Evolutionary conservation across 2,797 vertebrate genomes (phyloP).

Genomic region (Anableps anableps): DNA sequence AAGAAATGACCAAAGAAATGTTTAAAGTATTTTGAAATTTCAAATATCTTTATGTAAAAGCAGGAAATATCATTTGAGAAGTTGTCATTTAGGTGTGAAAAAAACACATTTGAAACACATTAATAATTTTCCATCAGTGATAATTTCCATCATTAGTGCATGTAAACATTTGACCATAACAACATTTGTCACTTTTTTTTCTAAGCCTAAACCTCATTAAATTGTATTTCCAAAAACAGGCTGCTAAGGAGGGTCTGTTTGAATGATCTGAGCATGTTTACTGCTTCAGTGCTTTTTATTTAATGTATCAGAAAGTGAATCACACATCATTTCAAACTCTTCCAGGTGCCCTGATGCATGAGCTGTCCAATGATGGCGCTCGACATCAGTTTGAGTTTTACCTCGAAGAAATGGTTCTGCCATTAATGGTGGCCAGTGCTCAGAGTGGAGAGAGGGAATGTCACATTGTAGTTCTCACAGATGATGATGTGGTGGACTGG

Average conservation of each 20-base stretch:
- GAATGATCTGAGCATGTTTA: not conserved
- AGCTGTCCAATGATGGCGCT: constrained; percentile 97
- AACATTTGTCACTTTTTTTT: not conserved
- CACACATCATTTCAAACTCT: not conserved
- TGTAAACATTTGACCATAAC: not conserved
- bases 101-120: not conserved
- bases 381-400: constrained; percentile 97
- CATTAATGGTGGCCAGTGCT: constrained; percentile 96
- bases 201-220: too few relatives aligned
- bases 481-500: constrained; percentile 99
- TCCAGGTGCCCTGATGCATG: constrained; percentile 97
- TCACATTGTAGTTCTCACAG: constrained; percentile 97
- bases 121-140: not conserved
- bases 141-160: not conserved
- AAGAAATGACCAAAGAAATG: not conserved
- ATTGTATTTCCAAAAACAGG: not conserved
- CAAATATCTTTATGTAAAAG: not conserved
- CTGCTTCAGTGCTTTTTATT: too few relatives aligned
- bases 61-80: too few relatives aligned
- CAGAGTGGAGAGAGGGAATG: constrained; percentile 97
- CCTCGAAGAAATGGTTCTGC: constrained; percentile 98
- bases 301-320: too few relatives aligned
- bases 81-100: not conserved
- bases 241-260: not conserved
- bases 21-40: not conserved